phyloP scores from a whole-genome alignment of 2,113 vertebrate genomes.

The Pycnonotus jocosus region DNA sequence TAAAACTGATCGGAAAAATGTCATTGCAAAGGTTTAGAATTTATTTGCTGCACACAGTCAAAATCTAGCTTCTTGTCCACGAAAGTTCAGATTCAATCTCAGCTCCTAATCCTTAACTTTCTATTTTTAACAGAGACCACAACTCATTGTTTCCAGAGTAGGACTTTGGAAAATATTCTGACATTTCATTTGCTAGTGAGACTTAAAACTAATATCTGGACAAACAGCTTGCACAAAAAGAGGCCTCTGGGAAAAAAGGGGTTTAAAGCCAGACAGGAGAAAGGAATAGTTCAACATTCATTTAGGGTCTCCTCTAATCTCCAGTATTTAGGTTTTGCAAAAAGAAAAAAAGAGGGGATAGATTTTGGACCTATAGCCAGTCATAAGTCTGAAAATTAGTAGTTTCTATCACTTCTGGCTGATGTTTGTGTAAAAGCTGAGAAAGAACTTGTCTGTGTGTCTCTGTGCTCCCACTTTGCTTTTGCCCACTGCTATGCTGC shows the following conservation, averaged over 20 bases:
- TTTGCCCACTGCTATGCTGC: not conserved
- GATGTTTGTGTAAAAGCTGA: not conserved
- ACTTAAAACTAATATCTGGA: conserved; percentile 26
- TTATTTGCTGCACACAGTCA: not conserved
- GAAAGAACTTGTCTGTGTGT: not conserved
- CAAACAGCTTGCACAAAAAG: not conserved
- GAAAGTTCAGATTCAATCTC: not conserved
- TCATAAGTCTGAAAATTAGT: not conserved
- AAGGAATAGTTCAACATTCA: not conserved
- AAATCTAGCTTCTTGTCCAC: not conserved
- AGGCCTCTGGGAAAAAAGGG: not conserved
- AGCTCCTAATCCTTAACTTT: not conserved
- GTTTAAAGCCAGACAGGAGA: not conserved
- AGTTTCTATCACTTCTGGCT: not conserved
- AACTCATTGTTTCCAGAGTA: conserved; percentile 15
- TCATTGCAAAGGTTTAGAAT: not conserved
- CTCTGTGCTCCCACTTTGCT: not conserved
- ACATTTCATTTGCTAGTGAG: conserved; percentile 24
- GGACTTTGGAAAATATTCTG: conserved; percentile 14
- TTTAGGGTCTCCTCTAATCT: not conserved
- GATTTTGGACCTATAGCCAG: not conserved
- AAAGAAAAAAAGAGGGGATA: not conserved
- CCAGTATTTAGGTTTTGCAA: not conserved
- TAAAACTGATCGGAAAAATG: not conserved
- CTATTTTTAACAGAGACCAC: not conserved